Base-by-base conservation (phyloP, 2,888 invertebrate genomes). In the Tachystola acroxantha region DNA sequence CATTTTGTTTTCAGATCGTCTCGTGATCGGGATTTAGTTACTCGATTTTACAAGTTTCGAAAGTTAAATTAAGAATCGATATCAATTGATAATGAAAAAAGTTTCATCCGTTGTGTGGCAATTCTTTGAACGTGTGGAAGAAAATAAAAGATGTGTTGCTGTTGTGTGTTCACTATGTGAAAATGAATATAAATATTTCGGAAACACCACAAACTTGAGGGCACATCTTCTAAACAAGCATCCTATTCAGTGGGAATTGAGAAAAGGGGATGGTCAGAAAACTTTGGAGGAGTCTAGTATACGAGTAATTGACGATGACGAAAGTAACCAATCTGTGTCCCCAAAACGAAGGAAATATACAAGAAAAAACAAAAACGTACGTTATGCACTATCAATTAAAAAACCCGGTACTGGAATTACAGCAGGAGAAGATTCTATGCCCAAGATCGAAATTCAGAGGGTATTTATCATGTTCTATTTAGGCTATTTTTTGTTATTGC, bases 121-220 rank as follows among this genome's bases (percentile, higher is more conserved):
- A 48, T 84, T 85, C 56, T 86, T 82, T 46, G 85, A 85, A 46
- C 77, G 82, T 14, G 41, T 85, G 27, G 60, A 68, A 55, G 71
- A 77, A 40, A 64, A 72, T 48, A 64, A 70, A 12, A 64, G 80
- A 60, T 78, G 81, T 52, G 57, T 73, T 9, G 66, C 73, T 29
- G 84, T 86, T 48, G 50, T 81, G 70, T 86, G 86, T 60, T 82
- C 84, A 73, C 65, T 86, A 48, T 86, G 86, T 64, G 85, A 82
- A 43, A 64, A 65, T 37, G 75, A 80, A 42, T 85, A 85, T 46
- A 86, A 85, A 58, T 86, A 70, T 58, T 85, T 82, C 46, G 85
- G 86, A 34, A 86, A 85, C 54, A 86, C 86, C 2, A 85, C 86
- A 1, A 86, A 86, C 53, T 59, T 85, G 32, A 65, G 82, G 50